Percentiles rank a stretch among this genome's conserved stretches.
phyloP scores from a whole-genome alignment of 2,888 invertebrate species.

The Ichneumon xanthorius region DNA sequence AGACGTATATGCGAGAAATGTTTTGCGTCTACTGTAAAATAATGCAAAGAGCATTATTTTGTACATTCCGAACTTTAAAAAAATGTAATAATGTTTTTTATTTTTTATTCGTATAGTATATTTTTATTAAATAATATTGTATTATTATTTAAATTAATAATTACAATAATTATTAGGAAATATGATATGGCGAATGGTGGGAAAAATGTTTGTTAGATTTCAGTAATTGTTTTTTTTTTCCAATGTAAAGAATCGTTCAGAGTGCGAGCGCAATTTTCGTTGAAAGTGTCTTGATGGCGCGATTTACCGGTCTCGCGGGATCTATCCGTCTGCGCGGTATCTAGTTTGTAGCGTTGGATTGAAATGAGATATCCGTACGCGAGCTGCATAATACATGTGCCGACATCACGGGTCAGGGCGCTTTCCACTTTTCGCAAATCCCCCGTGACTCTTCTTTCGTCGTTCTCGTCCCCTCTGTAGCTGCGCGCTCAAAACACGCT shows the following conservation, averaged over 20 bases:
- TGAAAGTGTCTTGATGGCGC: neutral
- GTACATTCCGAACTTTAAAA: no score
- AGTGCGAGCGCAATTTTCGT: neutral
- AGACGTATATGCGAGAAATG: neutral
- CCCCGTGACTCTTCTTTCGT: neutral
- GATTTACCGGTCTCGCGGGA: neutral
- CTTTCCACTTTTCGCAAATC: conserved; percentile 23
- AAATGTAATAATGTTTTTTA: no score
- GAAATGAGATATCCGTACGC: conserved; percentile 14
- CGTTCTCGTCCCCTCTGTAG: neutral
- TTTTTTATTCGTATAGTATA: no score
- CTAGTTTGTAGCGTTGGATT: neutral
- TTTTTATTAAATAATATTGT: no score
- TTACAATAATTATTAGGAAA: no score
- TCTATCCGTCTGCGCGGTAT: neutral
- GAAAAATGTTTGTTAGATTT: no score
- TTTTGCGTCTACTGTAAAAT: neutral
- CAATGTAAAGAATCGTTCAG: neutral
- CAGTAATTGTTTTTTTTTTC: no score
- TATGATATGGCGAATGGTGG: no score
- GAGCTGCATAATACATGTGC: conserved; percentile 22
- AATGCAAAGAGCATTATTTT: neutral
- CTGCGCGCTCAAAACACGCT: neutral
- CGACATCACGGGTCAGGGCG: neutral
- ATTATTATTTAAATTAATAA: no score